phyloP scores from a whole-genome alignment of 2,888 invertebrate species.

The Eurytoma californica region DNA sequence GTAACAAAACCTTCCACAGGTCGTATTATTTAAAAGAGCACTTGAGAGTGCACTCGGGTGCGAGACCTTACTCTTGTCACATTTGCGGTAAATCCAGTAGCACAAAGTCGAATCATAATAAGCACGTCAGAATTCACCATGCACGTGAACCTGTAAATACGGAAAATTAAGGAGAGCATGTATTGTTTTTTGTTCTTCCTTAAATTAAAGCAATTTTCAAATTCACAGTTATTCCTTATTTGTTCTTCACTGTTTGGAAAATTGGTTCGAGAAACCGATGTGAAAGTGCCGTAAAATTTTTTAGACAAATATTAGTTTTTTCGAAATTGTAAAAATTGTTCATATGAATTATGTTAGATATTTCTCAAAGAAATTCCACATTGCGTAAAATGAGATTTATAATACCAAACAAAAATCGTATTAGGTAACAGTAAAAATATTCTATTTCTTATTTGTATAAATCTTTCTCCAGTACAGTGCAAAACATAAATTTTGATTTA shows the following conservation, averaged over 20 bases:
- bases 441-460: neutral
- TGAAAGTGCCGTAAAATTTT: slow-evolving; percentile 35
- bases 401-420: too few relatives aligned
- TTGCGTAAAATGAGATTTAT: too few relatives aligned
- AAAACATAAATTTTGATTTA: too few relatives aligned
- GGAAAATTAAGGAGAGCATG: slow-evolving; percentile 79
- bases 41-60: slow-evolving; percentile 89
- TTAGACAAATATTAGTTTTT: slow-evolving; percentile 17
- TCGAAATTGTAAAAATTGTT: slow-evolving; percentile 11
- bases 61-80: slow-evolving; percentile 87
- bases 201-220: too few relatives aligned
- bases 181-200: slow-evolving; percentile 4
- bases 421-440: too few relatives aligned
- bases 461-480: neutral
- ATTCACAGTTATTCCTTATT: neutral
- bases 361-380: too few relatives aligned
- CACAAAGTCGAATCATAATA: slow-evolving; percentile 93
- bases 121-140: slow-evolving; percentile 92
- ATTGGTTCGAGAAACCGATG: slow-evolving; percentile 14
- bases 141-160: slow-evolving; percentile 91
- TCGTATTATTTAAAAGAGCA: slow-evolving; percentile 93
- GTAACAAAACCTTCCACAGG: slow-evolving; percentile 90
- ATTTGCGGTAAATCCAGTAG: slow-evolving; percentile 93
- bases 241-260: slow-evolving; percentile 3
- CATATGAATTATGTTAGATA: slow-evolving; percentile 27